A percentile compares a stretch with the other conserved stretches of the same genome.
These are phyloP conservation scores for Brachyopa scutellaris DNA, from an alignment of 2,888 invertebrate species.

Conservation along the genomic window DNA sequence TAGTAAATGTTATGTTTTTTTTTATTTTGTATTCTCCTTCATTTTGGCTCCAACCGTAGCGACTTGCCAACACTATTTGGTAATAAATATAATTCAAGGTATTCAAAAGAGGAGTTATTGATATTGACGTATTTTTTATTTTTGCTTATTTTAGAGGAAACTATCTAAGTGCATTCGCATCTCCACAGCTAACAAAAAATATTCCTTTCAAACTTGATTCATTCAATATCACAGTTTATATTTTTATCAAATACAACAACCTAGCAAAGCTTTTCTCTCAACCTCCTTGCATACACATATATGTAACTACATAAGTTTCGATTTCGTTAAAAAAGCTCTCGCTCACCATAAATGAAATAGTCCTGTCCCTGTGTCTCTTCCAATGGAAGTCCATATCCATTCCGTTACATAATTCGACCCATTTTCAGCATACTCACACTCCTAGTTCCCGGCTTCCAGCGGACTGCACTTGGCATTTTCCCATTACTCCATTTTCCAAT, in stretches of 20 bases:
- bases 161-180: too few species aligned
- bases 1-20: conserved; percentile 36
- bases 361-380: conserved; percentile 29
- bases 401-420: conserved; percentile 70
- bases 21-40: too few species aligned
- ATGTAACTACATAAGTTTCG: too few species aligned
- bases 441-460: conserved; percentile 77
- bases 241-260: conserved; percentile 28
- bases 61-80: conserved; percentile 52
- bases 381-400: conserved; percentile 50
- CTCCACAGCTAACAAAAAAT: too few species aligned
- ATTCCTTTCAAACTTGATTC: too few species aligned
- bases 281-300: too few species aligned
- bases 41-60: conserved; percentile 40
- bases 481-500: conserved; percentile 82
- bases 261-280: background rate
- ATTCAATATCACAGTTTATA: too few species aligned
- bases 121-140: conserved; percentile 13
- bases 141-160: too few species aligned
- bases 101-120: conserved; percentile 26
- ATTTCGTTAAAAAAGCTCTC: background rate
- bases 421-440: conserved; percentile 68
- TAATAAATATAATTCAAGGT: conserved; percentile 56
- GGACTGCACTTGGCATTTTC: conserved; percentile 82
- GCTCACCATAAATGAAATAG: background rate